A percentile compares a stretch with the other conserved stretches of the same genome.
Evolutionary conservation across 2,888 invertebrate genomes (phyloP).

Genomic region (Dioctria rufipes): DNA sequence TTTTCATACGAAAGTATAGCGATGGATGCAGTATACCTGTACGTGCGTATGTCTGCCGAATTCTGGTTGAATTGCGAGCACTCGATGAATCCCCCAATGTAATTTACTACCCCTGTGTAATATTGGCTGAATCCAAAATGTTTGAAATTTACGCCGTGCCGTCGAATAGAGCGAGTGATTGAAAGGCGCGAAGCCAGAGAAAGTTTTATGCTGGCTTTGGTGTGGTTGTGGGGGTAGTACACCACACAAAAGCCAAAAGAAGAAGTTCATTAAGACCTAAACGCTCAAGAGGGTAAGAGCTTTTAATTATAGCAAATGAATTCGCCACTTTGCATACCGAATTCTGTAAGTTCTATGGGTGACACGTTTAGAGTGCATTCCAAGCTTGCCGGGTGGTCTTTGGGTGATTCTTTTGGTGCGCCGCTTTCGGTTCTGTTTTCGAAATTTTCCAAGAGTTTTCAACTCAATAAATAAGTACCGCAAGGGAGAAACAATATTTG

Average conservation of each 20-base stretch:
- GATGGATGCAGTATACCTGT: background rate
- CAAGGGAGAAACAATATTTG: constrained; percentile 33
- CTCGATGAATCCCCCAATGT: background rate
- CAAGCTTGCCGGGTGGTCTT: background rate
- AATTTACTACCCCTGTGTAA: constrained; percentile 27
- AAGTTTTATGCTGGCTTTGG: background rate
- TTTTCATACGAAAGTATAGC: background rate
- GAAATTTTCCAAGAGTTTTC: constrained; percentile 11
- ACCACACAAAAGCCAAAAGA: background rate
- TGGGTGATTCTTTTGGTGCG: background rate
- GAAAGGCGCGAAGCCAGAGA: background rate
- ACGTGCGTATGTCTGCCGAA: background rate
- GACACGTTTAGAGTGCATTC: background rate
- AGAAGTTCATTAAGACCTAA: constrained; percentile 48
- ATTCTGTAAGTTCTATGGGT: constrained; percentile 1
- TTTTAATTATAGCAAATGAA: constrained; percentile 54
- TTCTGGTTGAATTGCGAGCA: background rate
- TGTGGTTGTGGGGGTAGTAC: background rate
- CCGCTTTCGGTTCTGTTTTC: constrained; percentile 9
- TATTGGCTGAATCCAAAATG: constrained; percentile 35
- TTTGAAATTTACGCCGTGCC: background rate
- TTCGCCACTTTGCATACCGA: constrained; percentile 53
- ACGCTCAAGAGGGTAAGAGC: constrained; percentile 42
- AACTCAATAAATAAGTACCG: constrained; percentile 32
- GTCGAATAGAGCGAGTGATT: background rate